Evolutionary conservation across 2,888 invertebrate genomes (phyloP).

Genomic region (Mimumesa dahlbomi): DNA sequence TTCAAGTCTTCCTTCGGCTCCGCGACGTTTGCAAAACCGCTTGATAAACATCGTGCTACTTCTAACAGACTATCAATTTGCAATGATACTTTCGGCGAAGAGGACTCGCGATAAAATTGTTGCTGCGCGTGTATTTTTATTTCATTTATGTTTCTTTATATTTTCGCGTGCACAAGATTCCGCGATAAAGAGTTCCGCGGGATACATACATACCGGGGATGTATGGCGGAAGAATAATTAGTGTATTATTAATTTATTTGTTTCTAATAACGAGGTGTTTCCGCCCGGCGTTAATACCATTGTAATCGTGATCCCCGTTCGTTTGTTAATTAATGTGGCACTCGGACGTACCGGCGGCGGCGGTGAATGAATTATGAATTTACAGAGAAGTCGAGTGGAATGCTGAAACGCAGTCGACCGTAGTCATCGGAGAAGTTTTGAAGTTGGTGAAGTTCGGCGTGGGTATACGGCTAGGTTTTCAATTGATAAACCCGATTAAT

Average conservation of each 20-base stretch:
- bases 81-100: neutral
- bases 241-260: too few relatives aligned
- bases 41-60: constrained; percentile 33
- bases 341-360: constrained; percentile 19
- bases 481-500: too few relatives aligned
- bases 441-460: neutral
- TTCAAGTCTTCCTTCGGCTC: constrained; percentile 38
- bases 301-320: constrained; percentile 17
- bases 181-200: neutral
- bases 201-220: too few relatives aligned
- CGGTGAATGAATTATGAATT: constrained; percentile 50
- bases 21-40: constrained; percentile 35
- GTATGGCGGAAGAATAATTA: too few relatives aligned
- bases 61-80: constrained; percentile 17
- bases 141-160: neutral
- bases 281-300: neutral
- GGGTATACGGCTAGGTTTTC: too few relatives aligned
- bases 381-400: constrained; percentile 26
- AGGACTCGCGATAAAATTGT: neutral
- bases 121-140: neutral
- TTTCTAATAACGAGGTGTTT: neutral
- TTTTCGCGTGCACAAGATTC: neutral
- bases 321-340: constrained; percentile 45
- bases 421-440: neutral
- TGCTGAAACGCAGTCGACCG: constrained; percentile 2